Evolutionary conservation across 1,140 invertebrate genomes (phyloP).

Genomic region (Aphidius gifuensis): DNA sequence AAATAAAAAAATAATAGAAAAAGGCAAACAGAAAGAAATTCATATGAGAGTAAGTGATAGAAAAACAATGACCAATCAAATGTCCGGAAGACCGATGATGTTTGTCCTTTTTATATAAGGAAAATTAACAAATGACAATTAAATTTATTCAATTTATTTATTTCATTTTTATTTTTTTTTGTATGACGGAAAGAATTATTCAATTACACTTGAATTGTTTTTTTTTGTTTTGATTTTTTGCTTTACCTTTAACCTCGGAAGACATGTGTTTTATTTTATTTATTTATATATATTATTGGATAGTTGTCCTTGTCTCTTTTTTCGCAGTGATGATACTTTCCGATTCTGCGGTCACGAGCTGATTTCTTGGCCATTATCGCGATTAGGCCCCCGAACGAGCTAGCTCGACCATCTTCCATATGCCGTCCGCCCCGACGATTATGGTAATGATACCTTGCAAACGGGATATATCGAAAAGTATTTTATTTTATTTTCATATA

Average conservation of each 20-base stretch:
- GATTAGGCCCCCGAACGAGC: conserved; percentile 42
- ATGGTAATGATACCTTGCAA: conserved; percentile 50
- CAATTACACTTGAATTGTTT: neutral
- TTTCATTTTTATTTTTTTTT: too few relatives aligned
- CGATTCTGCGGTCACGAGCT: conserved; percentile 51
- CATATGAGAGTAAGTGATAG: too few relatives aligned
- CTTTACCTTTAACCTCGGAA: neutral
- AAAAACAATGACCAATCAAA: too few relatives aligned
- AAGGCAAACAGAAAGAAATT: too few relatives aligned
- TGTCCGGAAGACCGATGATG: too few relatives aligned
- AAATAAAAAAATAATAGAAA: too few relatives aligned
- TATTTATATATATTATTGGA: conserved; percentile 19
- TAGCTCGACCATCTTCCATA: conserved; percentile 29
- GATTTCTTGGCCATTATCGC: conserved; percentile 46
- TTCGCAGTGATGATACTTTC: conserved; percentile 42
- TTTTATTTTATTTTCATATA: neutral
- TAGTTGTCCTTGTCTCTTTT: conserved; percentile 13
- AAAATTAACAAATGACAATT: too few relatives aligned
- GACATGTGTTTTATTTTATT: conserved; percentile 2
- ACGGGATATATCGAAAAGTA: conserved; percentile 44
- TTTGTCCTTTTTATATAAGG: too few relatives aligned
- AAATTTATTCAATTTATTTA: too few relatives aligned
- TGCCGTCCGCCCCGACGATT: conserved; percentile 40
- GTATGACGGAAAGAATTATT: too few relatives aligned
- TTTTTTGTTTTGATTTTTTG: neutral